These are phyloP conservation scores for Lindbergichthys nudifrons DNA, from an alignment of 2,797 vertebrate species.

Conservation along the genomic window DNA sequence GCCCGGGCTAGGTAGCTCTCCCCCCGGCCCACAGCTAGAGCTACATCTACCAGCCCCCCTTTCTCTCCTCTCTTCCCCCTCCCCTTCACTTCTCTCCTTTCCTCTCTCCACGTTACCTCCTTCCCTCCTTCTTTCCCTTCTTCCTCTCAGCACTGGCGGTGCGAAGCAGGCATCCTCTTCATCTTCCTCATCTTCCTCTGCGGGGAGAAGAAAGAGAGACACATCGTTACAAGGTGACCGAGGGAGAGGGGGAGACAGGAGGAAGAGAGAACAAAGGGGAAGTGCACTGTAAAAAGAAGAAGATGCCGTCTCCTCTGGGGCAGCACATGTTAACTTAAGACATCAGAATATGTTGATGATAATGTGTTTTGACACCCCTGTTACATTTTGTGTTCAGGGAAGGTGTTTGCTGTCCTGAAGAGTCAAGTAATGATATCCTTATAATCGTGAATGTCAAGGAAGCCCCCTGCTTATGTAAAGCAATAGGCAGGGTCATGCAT, in stretches of 20 bases:
- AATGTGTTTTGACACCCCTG: constrained; percentile 32
- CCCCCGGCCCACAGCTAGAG: constrained; percentile 81
- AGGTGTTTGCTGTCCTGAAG: constrained; percentile 44
- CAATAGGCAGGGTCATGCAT: neutral
- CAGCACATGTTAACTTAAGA: constrained; percentile 21
- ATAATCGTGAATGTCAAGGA: constrained; percentile 11
- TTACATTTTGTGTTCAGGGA: constrained; percentile 26
- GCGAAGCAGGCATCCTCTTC: constrained; percentile 59
- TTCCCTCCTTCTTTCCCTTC: constrained; percentile 35
- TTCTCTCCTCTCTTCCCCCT: constrained; percentile 31
- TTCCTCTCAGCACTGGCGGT: constrained; percentile 59
- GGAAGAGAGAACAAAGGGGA: constrained; percentile 41
- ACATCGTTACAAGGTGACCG: constrained; percentile 61
- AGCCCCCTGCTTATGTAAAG: constrained; percentile 2
- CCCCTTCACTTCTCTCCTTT: constrained; percentile 43
- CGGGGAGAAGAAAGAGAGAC: constrained; percentile 24
- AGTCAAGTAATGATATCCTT: constrained; percentile 13
- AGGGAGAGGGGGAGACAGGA: constrained; percentile 9
- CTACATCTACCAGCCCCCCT: constrained; percentile 71
- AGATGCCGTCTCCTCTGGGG: neutral
- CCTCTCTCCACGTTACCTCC: constrained; percentile 52
- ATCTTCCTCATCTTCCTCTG: constrained; percentile 42
- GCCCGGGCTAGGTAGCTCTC: constrained; percentile 79
- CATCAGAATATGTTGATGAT: constrained; percentile 10
- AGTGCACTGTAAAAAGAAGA: constrained; percentile 16